Base-by-base conservation (phyloP, 1,140 invertebrate genomes). In the Pseudomyrmex concolor region DNA sequence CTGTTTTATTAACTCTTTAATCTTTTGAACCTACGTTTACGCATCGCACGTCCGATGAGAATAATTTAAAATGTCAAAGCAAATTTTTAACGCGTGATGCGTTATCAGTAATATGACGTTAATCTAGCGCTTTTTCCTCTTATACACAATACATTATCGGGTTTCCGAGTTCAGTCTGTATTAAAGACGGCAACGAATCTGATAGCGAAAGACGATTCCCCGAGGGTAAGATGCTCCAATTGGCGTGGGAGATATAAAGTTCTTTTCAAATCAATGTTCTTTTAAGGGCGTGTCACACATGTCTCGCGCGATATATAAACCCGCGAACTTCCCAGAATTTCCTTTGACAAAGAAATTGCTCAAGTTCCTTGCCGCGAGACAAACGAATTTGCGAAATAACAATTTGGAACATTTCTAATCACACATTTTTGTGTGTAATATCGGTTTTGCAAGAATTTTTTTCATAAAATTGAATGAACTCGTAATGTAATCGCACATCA, bases 41-140 rank as follows among this genome's bases (percentile, higher is more conserved):
- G 76, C 19, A 48, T 59, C 34, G 34, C 34, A 57, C 15, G 22
- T 51, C 51, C 13, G n/a, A 55, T 55, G 45, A 7, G 8, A 22
- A 60, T 78, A 57, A 70, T 80, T 80, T 80, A 15, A 80, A 8
- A 48, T 80, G 70, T 80, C 54, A 71, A 71, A 70, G 54, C 57
- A 80, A 70, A 71, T 71, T 78, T 78, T 71, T 60, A 80, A 80
- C 22, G 15, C 48, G 48, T 3, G 59, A 70, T 4, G 12, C 34
- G 34, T 34, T 34, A 50, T 48, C 55, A 50, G 43, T 80, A 59
- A 48, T 2, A 22, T 12, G 22, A 3, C 15, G 9, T 71, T 57
- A 48, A 15, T 48, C 48, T 34, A 34, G 50, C 4, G 50, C 4
- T 62, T 45, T 34, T 59, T 43, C 48, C 2, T 15, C 19, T 59